A percentile compares a stretch with the other conserved stretches of the same genome.
These are phyloP conservation scores for Coracopsis vasa DNA, from an alignment of 2,113 vertebrate genomes.

Conservation along the genomic window DNA sequence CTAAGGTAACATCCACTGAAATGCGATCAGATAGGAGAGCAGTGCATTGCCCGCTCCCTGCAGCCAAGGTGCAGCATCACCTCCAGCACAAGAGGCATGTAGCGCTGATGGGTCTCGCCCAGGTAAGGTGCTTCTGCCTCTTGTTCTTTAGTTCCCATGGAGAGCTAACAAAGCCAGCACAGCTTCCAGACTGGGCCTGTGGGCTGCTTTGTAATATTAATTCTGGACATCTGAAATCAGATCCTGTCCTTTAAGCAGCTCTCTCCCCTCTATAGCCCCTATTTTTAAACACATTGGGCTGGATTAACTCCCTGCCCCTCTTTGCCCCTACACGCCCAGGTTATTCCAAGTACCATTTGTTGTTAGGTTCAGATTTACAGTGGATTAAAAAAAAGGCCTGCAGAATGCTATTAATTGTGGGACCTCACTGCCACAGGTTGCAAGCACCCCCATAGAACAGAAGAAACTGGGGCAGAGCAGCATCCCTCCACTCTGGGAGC, in stretches of 20 bases:
- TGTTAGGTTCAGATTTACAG: neutral
- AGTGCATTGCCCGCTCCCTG: fast-evolving
- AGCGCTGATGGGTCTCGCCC: neutral
- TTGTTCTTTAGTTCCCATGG: neutral
- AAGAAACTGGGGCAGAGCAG: neutral
- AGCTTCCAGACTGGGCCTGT: neutral
- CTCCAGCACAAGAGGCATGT: fast-evolving
- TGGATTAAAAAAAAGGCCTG: neutral
- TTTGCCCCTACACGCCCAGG: neutral
- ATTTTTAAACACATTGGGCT: neutral
- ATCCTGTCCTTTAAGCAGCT: neutral
- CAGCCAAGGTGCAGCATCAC: neutral
- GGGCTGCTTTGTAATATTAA: neutral
- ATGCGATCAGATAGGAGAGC: fast-evolving
- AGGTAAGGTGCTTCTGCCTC: neutral
- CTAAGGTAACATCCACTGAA: neutral
- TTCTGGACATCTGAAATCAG: neutral
- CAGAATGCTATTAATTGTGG: neutral
- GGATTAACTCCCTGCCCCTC: neutral
- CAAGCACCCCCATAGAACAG: neutral
- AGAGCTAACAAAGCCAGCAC: neutral
- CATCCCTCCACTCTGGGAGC: fast-evolving
- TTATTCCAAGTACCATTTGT: neutral
- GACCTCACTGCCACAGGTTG: neutral
- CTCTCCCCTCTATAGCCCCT: neutral